These are phyloP conservation scores for Microtus oregoni DNA, from an alignment of 2,113 vertebrate species.

Conservation along the genomic window DNA sequence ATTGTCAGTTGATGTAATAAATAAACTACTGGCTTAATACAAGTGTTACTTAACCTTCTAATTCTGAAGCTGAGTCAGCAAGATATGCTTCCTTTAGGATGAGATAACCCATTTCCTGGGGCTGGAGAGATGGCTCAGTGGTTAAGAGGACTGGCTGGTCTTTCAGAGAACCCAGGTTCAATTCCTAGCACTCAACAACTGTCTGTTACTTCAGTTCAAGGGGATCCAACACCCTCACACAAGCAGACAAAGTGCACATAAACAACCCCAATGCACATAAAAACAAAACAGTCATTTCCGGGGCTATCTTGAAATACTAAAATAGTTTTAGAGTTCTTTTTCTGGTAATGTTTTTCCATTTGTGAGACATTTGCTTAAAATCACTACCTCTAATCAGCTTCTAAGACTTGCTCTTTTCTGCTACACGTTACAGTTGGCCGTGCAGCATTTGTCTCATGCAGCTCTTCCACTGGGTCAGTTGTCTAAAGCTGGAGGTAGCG, in stretches of 20 bases:
- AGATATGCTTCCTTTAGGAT: slow-evolving; percentile 3
- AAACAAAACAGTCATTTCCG: background rate
- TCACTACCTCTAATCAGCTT: no score
- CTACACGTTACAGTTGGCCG: no score
- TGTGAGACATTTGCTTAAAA: no score
- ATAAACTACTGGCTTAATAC: background rate
- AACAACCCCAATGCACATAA: background rate
- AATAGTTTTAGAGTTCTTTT: slow-evolving; percentile 29
- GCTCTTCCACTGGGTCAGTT: no score
- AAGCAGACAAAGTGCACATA: background rate
- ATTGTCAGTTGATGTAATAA: background rate
- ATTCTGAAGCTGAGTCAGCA: background rate
- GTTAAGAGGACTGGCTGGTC: background rate
- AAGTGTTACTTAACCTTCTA: background rate
- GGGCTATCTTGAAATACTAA: background rate
- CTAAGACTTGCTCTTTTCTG: no score
- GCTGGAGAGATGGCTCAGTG: background rate
- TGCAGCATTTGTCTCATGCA: no score
- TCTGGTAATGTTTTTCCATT: background rate
- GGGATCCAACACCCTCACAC: background rate
- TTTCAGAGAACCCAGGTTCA: background rate
- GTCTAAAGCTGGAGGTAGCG: no score
- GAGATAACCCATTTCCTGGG: background rate
- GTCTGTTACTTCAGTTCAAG: background rate
- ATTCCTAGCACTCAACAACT: background rate